phyloP scores from a whole-genome alignment of 2,888 invertebrate species.

The Ichneumoninae sp. region DNA sequence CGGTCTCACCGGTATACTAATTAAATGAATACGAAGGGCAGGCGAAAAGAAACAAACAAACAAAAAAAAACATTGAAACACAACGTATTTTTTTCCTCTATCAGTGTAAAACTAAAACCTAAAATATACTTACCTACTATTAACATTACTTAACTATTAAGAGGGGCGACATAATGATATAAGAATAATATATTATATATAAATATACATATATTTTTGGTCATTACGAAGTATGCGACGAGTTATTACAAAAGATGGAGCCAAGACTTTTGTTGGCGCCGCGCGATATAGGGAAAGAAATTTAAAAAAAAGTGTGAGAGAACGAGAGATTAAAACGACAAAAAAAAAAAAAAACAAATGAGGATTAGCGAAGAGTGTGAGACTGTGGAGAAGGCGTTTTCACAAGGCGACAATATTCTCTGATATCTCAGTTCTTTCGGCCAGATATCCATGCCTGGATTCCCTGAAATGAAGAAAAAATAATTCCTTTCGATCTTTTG shows the following conservation, averaged over 20 bases:
- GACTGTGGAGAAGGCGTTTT: constrained; percentile 75
- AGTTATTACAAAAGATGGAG: constrained; percentile 72
- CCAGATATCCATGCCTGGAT: constrained; percentile 60
- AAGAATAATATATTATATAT: constrained; percentile 83
- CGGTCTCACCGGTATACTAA: constrained; percentile 65
- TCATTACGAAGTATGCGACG: constrained; percentile 79
- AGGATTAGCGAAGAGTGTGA: constrained; percentile 55
- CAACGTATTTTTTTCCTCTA: constrained; percentile 83
- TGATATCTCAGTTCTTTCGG: constrained; percentile 77
- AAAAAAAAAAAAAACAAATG: constrained; percentile 14
- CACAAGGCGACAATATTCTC: constrained; percentile 83
- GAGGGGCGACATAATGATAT: constrained; percentile 83
- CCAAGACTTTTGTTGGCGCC: constrained; percentile 82
- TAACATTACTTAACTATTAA: constrained; percentile 83
- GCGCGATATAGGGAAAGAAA: constrained; percentile 69
- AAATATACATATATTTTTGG: constrained; percentile 84
- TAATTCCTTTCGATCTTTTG: constrained; percentile 68
- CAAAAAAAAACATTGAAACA: constrained; percentile 74
- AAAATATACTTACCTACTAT: constrained; percentile 83
- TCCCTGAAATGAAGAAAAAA: constrained; percentile 52
- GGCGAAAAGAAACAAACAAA: constrained; percentile 69
- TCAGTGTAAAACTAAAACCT: constrained; percentile 83
- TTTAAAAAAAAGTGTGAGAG: constrained; percentile 18
- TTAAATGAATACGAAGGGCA: constrained; percentile 72
- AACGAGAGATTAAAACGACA: constrained; percentile 28